Evolutionary conservation across 2,888 invertebrate genomes (phyloP).

Genomic region (Monopis laevigella): DNA sequence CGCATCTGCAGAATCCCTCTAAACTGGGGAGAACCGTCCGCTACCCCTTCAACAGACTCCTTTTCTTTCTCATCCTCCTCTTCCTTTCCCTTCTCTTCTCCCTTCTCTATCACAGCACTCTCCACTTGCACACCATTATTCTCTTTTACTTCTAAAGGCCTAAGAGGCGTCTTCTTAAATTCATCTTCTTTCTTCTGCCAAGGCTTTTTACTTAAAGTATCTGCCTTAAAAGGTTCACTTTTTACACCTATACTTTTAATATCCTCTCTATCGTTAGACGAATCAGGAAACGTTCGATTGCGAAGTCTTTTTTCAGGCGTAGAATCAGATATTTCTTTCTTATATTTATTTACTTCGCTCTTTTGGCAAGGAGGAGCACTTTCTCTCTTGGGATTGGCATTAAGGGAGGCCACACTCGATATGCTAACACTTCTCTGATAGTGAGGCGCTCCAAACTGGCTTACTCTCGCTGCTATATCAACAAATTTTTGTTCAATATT

Average conservation of each 20-base stretch:
- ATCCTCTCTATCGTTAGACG: constrained; percentile 56
- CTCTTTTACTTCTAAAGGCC: constrained; percentile 40
- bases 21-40: constrained; percentile 64
- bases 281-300: constrained; percentile 60
- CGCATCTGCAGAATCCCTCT: constrained; percentile 79
- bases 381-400: constrained; percentile 41
- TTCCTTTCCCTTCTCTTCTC: constrained; percentile 35
- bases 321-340: constrained; percentile 60
- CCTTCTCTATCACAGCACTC: constrained; percentile 53
- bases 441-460: constrained; percentile 50
- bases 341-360: constrained; percentile 56
- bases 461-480: constrained; percentile 51
- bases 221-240: constrained; percentile 52
- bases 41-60: constrained; percentile 37
- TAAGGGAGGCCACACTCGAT: constrained; percentile 33
- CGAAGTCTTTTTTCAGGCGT: constrained; percentile 58
- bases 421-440: constrained; percentile 58
- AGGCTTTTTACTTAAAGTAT: constrained; percentile 49
- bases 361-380: constrained; percentile 45
- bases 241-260: constrained; percentile 46
- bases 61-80: constrained; percentile 39
- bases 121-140: constrained; percentile 28
- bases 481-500: constrained; percentile 42
- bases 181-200: constrained; percentile 49
- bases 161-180: constrained; percentile 29